Evolutionary conservation across 2,888 invertebrate genomes (phyloP).

Genomic region (Epicampocera succincta): DNA sequence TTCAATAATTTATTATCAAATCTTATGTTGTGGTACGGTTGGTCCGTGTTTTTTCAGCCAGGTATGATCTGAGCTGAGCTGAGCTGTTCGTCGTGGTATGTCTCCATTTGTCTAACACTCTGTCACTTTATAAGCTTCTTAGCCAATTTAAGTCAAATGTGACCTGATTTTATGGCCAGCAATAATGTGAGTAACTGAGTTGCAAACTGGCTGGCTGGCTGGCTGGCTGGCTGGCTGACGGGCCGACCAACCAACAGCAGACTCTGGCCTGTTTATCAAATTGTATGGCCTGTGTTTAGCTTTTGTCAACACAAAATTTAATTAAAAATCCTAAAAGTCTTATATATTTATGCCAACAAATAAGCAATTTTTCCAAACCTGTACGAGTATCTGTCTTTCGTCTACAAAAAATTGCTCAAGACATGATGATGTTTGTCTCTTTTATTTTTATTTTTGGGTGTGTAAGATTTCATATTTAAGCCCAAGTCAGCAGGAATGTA

Average conservation of each 20-base stretch:
- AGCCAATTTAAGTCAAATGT: slow-evolving; percentile 64
- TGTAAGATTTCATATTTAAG: slow-evolving; percentile 9
- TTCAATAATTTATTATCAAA: slow-evolving; percentile 60
- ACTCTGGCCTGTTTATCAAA: not conserved
- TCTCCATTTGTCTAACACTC: slow-evolving; percentile 59
- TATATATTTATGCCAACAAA: not conserved
- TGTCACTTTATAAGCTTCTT: slow-evolving; percentile 64
- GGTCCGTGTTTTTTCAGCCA: slow-evolving; percentile 4
- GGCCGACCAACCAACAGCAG: not conserved
- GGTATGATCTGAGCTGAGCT: too few species aligned
- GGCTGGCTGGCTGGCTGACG: not conserved
- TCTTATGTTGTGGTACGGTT: slow-evolving; percentile 22
- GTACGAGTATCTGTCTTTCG: not conserved
- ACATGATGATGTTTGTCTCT: slow-evolving; percentile 11
- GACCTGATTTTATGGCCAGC: slow-evolving; percentile 62
- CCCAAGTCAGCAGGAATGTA: slow-evolving; percentile 17
- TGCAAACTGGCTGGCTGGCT: not conserved
- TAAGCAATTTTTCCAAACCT: not conserved
- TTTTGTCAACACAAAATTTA: slow-evolving; percentile 60
- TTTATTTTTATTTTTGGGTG: slow-evolving; percentile 28
- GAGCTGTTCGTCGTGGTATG: slow-evolving; percentile 14
- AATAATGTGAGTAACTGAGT: slow-evolving; percentile 25
- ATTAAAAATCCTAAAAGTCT: slow-evolving; percentile 56
- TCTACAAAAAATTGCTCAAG: slow-evolving; percentile 18
- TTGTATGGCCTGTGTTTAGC: slow-evolving; percentile 37